Percentiles rank a stretch among this genome's conserved stretches.
phyloP scores from a whole-genome alignment of 2,888 invertebrate genomes.

The Drosophila sordidula region DNA sequence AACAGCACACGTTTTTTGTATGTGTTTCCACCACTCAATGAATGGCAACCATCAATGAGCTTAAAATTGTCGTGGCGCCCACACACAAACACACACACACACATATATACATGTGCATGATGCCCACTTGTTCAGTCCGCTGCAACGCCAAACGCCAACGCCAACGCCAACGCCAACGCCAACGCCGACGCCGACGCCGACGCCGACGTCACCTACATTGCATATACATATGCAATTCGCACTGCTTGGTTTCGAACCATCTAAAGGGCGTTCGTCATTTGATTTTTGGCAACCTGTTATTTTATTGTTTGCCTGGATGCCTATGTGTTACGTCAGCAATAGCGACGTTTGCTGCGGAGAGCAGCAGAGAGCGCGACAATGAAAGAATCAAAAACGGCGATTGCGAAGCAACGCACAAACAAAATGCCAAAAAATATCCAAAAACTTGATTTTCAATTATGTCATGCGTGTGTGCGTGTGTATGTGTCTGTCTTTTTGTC shows the following conservation, averaged over 20 bases:
- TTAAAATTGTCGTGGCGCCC: conserved; percentile 50
- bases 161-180: no score
- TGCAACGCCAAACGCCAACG: conserved; percentile 15
- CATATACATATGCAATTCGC: conserved; percentile 21
- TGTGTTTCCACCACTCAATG: conserved; percentile 41
- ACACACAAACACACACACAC: conserved; percentile 38
- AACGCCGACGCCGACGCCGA: conserved; percentile 9
- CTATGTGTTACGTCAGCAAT: conserved; percentile 41
- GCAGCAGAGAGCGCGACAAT: conserved; percentile 13
- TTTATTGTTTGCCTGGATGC: conserved; percentile 7
- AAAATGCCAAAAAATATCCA: conserved; percentile 39
- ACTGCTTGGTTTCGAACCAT: conserved; percentile 25
- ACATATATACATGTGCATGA: conserved; percentile 24
- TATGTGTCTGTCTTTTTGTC: conserved; percentile 6
- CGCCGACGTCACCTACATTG: conserved; percentile 28
- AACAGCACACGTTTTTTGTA: conserved; percentile 3
- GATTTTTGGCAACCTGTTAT: conserved; percentile 49
- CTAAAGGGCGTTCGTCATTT: conserved; percentile 32
- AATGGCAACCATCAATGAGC: conserved; percentile 69
- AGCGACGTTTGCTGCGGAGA: no score
- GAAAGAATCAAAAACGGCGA: conserved; percentile 25
- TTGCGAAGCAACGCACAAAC: conserved; percentile 16
- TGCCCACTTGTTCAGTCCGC: conserved; percentile 54
- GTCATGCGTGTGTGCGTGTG: conserved; percentile 1
- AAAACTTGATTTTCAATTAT: conserved; percentile 54